Conservation (phyloP, 2,797 vertebrate species). For the Otolemur crassicaudatus region DNA sequence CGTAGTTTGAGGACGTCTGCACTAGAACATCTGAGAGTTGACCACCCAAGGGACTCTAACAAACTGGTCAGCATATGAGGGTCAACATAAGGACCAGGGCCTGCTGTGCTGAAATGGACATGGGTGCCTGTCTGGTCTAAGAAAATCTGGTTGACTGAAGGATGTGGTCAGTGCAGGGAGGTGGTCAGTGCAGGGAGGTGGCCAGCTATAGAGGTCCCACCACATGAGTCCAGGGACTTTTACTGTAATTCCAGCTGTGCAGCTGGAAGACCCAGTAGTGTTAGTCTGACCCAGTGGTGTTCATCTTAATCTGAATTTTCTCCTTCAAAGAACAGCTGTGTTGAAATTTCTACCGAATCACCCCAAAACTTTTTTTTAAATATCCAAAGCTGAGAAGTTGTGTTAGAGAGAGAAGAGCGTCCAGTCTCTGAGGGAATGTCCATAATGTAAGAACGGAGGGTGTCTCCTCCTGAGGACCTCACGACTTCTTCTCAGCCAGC, state of each 20-base stretch:
- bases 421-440: not conserved
- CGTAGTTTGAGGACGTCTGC: too few species aligned
- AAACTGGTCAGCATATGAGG: too few species aligned
- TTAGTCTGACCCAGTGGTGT: not conserved
- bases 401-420: not conserved
- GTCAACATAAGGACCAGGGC: too few species aligned
- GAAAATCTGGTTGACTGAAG: too few species aligned
- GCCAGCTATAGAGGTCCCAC: too few species aligned
- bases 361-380: not conserved
- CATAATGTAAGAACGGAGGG: not conserved
- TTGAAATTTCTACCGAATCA: constrained; percentile 40
- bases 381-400: not conserved
- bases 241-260: not conserved
- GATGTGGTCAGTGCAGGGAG: too few species aligned
- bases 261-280: not conserved
- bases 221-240: too few species aligned
- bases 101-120: too few species aligned
- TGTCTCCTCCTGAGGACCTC: not conserved
- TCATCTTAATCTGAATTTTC: not conserved
- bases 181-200: too few species aligned
- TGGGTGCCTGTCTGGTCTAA: too few species aligned
- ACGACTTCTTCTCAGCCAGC: not conserved
- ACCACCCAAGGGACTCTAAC: too few species aligned
- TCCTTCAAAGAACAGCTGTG: not conserved
- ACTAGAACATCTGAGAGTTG: too few species aligned